Evolutionary conservation across 1,140 invertebrate species (phyloP).

Genomic region (Pogonognathellus flavescens): DNA sequence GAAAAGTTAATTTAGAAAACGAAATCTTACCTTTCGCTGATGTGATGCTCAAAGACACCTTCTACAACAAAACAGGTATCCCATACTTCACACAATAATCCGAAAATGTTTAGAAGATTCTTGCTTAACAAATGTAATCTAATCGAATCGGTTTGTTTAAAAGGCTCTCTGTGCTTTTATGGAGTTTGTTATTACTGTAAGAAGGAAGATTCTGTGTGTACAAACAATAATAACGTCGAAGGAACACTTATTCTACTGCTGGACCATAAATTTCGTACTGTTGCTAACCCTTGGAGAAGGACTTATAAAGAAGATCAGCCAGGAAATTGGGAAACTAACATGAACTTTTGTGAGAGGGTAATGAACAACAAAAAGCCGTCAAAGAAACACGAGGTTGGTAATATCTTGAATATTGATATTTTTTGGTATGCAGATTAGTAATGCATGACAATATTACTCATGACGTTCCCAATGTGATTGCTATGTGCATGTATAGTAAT

Average conservation of each 20-base stretch:
- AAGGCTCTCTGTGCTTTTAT: slow-evolving; percentile 81
- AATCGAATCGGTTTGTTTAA: too few species aligned
- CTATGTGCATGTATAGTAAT: too few species aligned
- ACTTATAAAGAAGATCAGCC: slow-evolving; percentile 83
- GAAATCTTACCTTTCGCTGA: slow-evolving; percentile 81
- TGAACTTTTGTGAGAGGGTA: slow-evolving; percentile 54
- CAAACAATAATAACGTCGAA: slow-evolving; percentile 76
- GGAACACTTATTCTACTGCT: slow-evolving; percentile 89
- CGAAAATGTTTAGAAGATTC: too few species aligned
- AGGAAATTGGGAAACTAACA: slow-evolving; percentile 73
- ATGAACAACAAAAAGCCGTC: slow-evolving; percentile 15
- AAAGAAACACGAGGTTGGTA: slow-evolving; percentile 37
- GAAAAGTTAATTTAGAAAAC: slow-evolving; percentile 80
- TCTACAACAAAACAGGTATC: slow-evolving; percentile 70
- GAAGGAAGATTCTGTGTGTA: slow-evolving; percentile 85
- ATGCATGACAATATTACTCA: too few species aligned
- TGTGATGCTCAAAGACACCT: slow-evolving; percentile 76
- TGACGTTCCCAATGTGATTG: too few species aligned
- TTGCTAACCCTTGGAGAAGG: slow-evolving; percentile 88
- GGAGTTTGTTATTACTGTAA: slow-evolving; percentile 92
- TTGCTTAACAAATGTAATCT: too few species aligned
- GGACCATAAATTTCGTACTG: slow-evolving; percentile 78
- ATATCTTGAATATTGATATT: background rate
- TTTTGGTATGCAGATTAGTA: too few species aligned
- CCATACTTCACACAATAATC: background rate